Percentiles rank a stretch among this genome's conserved stretches.
Conservation (phyloP, 2,888 invertebrate genomes). For the Aradus depressus region DNA sequence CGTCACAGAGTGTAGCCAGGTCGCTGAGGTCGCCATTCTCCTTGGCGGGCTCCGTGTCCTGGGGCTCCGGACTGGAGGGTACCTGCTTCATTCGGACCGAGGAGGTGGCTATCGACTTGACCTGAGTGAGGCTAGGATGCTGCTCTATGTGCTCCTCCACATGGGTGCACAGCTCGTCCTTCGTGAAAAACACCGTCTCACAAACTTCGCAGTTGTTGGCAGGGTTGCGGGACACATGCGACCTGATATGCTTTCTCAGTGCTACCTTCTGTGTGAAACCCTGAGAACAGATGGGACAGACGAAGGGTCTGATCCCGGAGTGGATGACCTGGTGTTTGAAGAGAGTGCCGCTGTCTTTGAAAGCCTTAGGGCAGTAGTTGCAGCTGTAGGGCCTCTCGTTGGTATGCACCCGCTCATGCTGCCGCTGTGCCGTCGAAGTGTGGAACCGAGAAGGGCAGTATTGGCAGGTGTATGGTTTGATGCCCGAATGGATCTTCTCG, state of each 20-base stretch:
- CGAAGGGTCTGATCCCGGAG: conserved; percentile 27
- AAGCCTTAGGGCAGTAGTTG: conserved; percentile 34
- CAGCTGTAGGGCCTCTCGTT: conserved; percentile 27
- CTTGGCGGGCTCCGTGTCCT: conserved; percentile 16
- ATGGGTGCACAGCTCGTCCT: conserved; percentile 27
- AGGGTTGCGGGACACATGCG: conserved; percentile 24
- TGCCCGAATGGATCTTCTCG: conserved; percentile 28
- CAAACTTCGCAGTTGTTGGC: conserved; percentile 27
- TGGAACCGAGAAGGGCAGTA: conserved; percentile 28
- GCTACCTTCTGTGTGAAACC: conserved; percentile 29
- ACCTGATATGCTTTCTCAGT: conserved; percentile 27
- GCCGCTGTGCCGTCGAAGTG: conserved; percentile 27
- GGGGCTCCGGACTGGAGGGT: conserved; percentile 11
- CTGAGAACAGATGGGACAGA: conserved; percentile 28
- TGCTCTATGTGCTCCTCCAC: conserved; percentile 28
- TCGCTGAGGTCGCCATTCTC: conserved; percentile 26
- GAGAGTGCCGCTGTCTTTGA: conserved; percentile 27
- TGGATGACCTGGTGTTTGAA: conserved; percentile 29
- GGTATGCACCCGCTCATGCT: conserved; percentile 28
- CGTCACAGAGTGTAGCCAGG: conserved; percentile 29
- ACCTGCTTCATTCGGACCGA: conserved; percentile 18
- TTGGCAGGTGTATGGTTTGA: conserved; percentile 27
- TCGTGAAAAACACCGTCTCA: conserved; percentile 23
- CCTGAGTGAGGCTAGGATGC: conserved; percentile 24
- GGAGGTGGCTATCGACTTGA: conserved; percentile 25